These are phyloP conservation scores for Anthopleura xanthogrammica DNA, from an alignment of 92 coral and sea anemone genomes.

Conservation along the genomic window DNA sequence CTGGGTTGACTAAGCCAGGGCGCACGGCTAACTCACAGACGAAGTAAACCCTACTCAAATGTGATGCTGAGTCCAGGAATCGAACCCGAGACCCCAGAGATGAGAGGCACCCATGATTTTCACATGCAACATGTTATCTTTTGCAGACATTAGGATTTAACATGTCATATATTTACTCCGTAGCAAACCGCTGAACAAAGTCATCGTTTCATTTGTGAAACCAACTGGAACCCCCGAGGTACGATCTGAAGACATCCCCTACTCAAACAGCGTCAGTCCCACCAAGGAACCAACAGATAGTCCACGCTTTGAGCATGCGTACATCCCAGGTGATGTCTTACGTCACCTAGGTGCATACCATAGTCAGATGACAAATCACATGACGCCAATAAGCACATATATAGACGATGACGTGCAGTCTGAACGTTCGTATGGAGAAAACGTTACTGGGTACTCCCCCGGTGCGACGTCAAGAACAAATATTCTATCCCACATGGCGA, in stretches of 20 bases:
- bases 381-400: constrained; percentile 27
- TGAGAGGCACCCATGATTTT: too few relatives aligned
- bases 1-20: too few relatives aligned
- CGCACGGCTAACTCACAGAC: too few relatives aligned
- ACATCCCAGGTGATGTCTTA: constrained; percentile 28
- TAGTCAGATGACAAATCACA: constrained; percentile 28
- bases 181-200: constrained; percentile 35
- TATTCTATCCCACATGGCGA: constrained; percentile 87
- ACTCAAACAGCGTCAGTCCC: constrained; percentile 13
- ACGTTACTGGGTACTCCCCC: constrained; percentile 21
- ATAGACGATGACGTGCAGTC: constrained; percentile 49
- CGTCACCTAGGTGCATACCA: constrained; percentile 27
- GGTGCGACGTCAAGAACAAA: constrained; percentile 51
- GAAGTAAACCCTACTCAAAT: too few relatives aligned
- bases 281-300: constrained; percentile 29
- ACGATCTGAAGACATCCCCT: constrained; percentile 9
- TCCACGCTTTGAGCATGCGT: constrained; percentile 46
- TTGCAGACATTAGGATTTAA: too few relatives aligned
- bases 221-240: constrained; percentile 21
- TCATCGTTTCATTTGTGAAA: constrained; percentile 32
- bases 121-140: too few relatives aligned
- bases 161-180: not conserved
- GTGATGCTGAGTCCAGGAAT: too few relatives aligned
- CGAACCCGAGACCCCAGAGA: too few relatives aligned
- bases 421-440: constrained; percentile 40